These are phyloP conservation scores for Lacanobia oleracea DNA, from an alignment of 2,888 invertebrate genomes.

Conservation along the genomic window DNA sequence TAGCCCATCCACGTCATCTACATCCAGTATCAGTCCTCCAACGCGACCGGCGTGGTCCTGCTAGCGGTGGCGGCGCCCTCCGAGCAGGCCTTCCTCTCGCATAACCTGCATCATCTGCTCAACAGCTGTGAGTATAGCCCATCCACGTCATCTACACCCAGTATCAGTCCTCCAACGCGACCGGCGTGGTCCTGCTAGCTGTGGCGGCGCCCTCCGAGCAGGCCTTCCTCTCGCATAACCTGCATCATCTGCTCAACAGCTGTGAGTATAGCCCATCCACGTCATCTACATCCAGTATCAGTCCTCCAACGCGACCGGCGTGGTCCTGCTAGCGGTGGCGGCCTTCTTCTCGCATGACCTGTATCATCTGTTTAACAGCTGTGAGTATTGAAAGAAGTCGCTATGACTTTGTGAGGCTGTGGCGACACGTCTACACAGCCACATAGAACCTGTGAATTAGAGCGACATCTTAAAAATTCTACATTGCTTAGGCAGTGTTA, in stretches of 20 bases:
- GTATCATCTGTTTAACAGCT: conserved; percentile 74
- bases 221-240: conserved; percentile 79
- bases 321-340: conserved; percentile 57
- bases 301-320: too few species aligned
- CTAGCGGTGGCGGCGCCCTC: conserved; percentile 62
- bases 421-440: too few species aligned
- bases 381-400: conserved; percentile 66
- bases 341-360: conserved; percentile 79
- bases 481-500: too few species aligned
- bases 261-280: conserved; percentile 69
- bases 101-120: conserved; percentile 80
- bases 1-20: not conserved
- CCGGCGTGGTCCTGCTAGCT: conserved; percentile 77
- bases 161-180: conserved; percentile 77
- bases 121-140: conserved; percentile 70
- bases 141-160: conserved; percentile 63
- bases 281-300: not conserved
- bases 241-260: conserved; percentile 76
- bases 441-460: too few species aligned
- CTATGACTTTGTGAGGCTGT: too few species aligned
- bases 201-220: conserved; percentile 71
- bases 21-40: too few species aligned
- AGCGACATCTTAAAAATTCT: too few species aligned
- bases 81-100: conserved; percentile 79
- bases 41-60: too few species aligned